These are phyloP conservation scores for Seira ritae DNA, from an alignment of 2,888 invertebrate species.

Conservation along the genomic window DNA sequence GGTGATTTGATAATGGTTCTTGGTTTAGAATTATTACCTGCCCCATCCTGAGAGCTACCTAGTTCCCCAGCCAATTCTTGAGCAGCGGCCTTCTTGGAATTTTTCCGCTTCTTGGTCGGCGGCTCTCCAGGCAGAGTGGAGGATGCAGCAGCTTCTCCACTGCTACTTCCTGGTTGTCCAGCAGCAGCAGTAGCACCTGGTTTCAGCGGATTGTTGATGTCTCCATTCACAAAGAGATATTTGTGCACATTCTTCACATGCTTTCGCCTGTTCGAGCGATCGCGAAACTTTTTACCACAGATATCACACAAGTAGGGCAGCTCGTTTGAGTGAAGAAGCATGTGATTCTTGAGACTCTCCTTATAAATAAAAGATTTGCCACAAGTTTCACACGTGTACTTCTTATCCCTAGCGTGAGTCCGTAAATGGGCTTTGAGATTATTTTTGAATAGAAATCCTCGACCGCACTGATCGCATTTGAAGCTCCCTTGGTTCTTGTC, in stretches of 20 bases:
- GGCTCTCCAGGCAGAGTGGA: conserved; percentile 56
- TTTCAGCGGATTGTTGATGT: conserved; percentile 59
- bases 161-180: conserved; percentile 15
- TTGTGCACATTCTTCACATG: conserved; percentile 74
- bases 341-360: conserved; percentile 73
- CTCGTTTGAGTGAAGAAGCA: conserved; percentile 72
- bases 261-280: conserved; percentile 71
- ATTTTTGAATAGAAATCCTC: conserved; percentile 69
- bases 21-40: conserved; percentile 28
- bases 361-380: conserved; percentile 73
- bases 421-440: conserved; percentile 73
- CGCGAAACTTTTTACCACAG: conserved; percentile 72
- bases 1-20: conserved; percentile 56
- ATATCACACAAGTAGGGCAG: conserved; percentile 72
- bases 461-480: conserved; percentile 72
- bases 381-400: conserved; percentile 73
- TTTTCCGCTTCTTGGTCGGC: conserved; percentile 56
- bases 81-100: conserved; percentile 42
- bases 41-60: conserved; percentile 7
- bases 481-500: conserved; percentile 72
- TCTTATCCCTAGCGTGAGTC: conserved; percentile 73
- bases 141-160: conserved; percentile 34
- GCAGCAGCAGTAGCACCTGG: conserved; percentile 31
- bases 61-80: conserved; percentile 14
- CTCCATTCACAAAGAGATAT: conserved; percentile 70